phyloP scores from a whole-genome alignment of 2,797 vertebrate genomes.

The Mycteria americana region DNA sequence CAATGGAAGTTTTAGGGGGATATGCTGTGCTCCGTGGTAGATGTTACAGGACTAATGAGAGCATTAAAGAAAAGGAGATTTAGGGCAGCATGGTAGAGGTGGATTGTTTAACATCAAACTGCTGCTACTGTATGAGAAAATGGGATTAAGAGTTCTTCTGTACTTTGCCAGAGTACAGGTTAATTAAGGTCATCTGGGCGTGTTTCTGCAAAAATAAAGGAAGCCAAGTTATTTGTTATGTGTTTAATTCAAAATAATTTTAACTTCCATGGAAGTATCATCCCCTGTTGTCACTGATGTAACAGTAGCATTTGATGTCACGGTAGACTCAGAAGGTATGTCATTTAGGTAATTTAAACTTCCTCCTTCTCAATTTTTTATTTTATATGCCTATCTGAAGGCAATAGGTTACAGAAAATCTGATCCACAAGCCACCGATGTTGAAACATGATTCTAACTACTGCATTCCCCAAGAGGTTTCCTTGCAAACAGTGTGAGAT shows the following conservation, averaged over 20 bases:
- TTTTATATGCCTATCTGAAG: neutral
- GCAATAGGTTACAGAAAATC: neutral
- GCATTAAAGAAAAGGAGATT: conserved; percentile 58
- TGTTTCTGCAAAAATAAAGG: neutral
- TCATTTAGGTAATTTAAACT: neutral
- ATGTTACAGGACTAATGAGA: conserved; percentile 47
- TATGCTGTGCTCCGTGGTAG: neutral
- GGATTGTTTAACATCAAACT: conserved; percentile 5
- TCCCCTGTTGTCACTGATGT: neutral
- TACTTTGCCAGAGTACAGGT: conserved; percentile 33
- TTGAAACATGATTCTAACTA: neutral
- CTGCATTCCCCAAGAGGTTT: neutral
- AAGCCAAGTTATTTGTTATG: neutral
- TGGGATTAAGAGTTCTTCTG: conserved; percentile 54
- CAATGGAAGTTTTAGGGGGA: neutral
- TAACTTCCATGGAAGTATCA: neutral
- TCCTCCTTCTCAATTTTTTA: neutral
- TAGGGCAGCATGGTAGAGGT: conserved; percentile 20
- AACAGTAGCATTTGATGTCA: neutral
- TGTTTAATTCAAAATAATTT: neutral
- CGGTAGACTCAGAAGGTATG: neutral
- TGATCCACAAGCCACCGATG: neutral
- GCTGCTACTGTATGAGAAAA: conserved; percentile 47
- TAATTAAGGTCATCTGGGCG: conserved; percentile 30
- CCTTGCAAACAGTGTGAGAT: neutral